phyloP scores from a whole-genome alignment of 2,113 vertebrate species.

The Oxyura jamaicensis region DNA sequence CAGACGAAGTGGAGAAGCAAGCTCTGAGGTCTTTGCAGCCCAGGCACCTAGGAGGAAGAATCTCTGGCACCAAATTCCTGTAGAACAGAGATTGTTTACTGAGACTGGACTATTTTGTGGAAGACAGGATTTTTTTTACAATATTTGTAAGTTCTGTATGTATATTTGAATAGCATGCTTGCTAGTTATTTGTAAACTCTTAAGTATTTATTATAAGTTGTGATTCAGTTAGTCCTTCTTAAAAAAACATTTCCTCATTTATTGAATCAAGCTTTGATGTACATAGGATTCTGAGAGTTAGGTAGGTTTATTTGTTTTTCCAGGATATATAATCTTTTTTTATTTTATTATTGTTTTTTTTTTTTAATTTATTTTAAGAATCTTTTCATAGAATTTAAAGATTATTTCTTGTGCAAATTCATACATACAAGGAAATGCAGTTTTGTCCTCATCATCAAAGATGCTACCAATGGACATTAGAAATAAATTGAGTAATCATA shows the following conservation, averaged over 20 bases:
- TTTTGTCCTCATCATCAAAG: neutral
- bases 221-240: neutral
- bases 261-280: neutral
- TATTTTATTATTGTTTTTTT: too few relatives aligned
- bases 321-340: neutral
- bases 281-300: neutral
- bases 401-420: neutral
- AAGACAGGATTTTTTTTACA: neutral
- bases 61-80: neutral
- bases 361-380: neutral
- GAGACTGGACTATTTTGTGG: neutral
- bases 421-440: neutral
- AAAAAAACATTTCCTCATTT: neutral
- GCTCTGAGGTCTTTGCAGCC: neutral
- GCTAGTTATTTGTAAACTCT: neutral
- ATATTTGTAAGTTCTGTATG: constrained; percentile 54
- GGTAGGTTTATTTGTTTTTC: neutral
- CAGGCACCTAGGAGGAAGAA: constrained; percentile 2
- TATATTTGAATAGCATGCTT: neutral
- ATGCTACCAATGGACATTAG: neutral
- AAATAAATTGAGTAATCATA: neutral
- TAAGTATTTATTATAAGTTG: neutral
- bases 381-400: neutral
- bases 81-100: neutral
- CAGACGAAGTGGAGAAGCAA: constrained; percentile 21